A percentile compares a stretch with the other conserved stretches of the same genome.
Evolutionary conservation across 2,888 invertebrate genomes (phyloP).

Genomic region (Odiellus spinosus): DNA sequence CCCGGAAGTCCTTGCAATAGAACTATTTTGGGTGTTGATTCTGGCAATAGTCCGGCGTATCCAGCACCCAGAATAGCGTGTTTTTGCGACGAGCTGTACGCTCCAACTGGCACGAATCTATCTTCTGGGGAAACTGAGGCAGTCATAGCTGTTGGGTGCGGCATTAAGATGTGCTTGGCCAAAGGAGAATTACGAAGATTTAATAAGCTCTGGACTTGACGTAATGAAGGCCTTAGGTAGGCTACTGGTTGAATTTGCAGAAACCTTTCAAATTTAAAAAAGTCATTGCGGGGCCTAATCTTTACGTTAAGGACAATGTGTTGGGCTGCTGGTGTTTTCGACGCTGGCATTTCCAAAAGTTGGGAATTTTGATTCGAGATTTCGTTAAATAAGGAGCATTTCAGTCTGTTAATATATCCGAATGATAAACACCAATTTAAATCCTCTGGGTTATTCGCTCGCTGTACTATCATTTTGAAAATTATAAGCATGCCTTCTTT

Average conservation of each 20-base stretch:
- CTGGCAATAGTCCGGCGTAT: slow-evolving; percentile 25
- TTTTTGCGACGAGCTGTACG: slow-evolving; percentile 45
- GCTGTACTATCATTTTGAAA: slow-evolving; percentile 1
- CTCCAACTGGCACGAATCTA: slow-evolving; percentile 26
- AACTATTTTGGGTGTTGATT: slow-evolving; percentile 45
- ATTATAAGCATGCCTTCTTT: slow-evolving; percentile 7
- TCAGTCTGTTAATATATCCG: slow-evolving; percentile 5
- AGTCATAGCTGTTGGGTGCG: slow-evolving; percentile 24
- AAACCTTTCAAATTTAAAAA: not conserved
- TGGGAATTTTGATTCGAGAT: not conserved
- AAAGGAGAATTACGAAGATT: slow-evolving; percentile 43
- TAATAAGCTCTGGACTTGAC: slow-evolving; percentile 12
- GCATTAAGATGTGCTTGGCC: slow-evolving; percentile 41
- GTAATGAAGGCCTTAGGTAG: slow-evolving; percentile 13
- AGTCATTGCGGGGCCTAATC: not conserved
- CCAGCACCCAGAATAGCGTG: slow-evolving; percentile 43
- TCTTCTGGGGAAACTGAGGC: slow-evolving; percentile 9
- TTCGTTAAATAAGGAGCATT: not conserved
- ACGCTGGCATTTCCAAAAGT: not conserved
- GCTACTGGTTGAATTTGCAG: slow-evolving; percentile 12
- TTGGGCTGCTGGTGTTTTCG: not conserved
- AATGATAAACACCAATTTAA: too few species aligned
- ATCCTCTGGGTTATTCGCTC: not conserved
- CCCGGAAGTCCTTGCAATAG: slow-evolving; percentile 72
- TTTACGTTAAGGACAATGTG: not conserved